A percentile compares a stretch with the other conserved stretches of the same genome.
These are phyloP conservation scores for Streblospio benedicti DNA, from an alignment of 1,140 invertebrate genomes.

Conservation along the genomic window DNA sequence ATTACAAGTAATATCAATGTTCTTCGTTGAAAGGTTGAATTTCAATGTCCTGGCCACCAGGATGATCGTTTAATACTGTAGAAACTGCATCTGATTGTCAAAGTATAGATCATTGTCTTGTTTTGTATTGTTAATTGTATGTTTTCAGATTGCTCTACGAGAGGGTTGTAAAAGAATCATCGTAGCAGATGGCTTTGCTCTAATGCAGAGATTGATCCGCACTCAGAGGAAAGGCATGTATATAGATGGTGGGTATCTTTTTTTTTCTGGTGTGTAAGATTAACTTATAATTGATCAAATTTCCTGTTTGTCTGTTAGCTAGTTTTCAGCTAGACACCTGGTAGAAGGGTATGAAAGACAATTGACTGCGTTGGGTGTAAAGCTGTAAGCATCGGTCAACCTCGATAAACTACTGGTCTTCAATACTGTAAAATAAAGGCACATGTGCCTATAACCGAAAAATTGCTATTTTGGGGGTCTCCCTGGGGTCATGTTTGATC, in stretches of 20 bases:
- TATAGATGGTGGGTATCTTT: constrained; percentile 51
- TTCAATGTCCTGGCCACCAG: not conserved
- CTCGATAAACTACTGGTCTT: not conserved
- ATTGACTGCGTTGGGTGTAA: not conserved
- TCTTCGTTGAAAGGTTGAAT: no score
- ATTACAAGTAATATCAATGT: not conserved
- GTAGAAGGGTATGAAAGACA: not conserved
- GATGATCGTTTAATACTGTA: not conserved
- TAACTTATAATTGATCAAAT: not conserved
- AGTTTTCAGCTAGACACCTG: not conserved
- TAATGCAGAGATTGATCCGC: constrained; percentile 71
- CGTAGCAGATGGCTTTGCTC: constrained; percentile 76
- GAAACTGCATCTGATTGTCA: not conserved
- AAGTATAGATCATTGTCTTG: not conserved
- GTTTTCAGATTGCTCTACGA: constrained; percentile 65
- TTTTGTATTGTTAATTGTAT: constrained; percentile 10
- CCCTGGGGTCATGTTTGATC: no score
- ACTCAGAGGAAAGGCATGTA: constrained; percentile 69
- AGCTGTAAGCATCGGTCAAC: not conserved
- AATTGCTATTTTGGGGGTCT: no score
- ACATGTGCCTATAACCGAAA: no score
- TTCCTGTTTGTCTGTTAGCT: not conserved
- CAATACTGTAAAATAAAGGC: not conserved
- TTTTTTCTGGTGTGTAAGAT: not conserved
- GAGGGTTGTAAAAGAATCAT: constrained; percentile 82